These are phyloP conservation scores for Catharus bicknelli DNA, from an alignment of 2,113 vertebrate genomes.

Conservation along the genomic window DNA sequence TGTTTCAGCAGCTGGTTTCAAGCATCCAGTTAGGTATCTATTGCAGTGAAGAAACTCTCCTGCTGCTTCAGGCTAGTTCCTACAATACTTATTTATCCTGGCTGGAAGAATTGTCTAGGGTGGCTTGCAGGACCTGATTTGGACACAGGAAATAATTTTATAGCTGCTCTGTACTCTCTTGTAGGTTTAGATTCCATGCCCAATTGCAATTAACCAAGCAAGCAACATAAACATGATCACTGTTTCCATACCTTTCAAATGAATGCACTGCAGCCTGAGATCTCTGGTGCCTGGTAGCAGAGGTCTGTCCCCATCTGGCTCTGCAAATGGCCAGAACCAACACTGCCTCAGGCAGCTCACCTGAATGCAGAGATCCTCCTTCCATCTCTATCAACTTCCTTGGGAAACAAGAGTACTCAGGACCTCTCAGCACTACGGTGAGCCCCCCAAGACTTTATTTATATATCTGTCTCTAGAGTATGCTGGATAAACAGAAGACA, in stretches of 20 bases:
- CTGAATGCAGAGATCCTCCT: background rate
- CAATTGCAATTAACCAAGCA: background rate
- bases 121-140: background rate
- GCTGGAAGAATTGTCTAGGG: background rate
- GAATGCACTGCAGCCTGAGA: background rate
- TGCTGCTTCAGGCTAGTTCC: background rate
- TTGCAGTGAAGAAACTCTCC: background rate
- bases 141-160: background rate
- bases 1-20: constrained; percentile 27
- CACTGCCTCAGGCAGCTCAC: background rate
- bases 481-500: background rate
- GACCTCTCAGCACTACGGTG: background rate
- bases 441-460: background rate
- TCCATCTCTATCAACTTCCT: background rate
- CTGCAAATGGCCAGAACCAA: background rate
- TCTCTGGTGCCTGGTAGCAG: background rate
- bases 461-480: background rate
- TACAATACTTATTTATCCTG: background rate
- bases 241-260: background rate
- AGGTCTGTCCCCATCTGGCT: background rate
- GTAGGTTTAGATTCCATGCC: background rate
- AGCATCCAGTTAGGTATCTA: background rate
- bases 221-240: background rate
- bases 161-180: background rate
- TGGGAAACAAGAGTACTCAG: background rate